phyloP scores from a whole-genome alignment of 2,888 invertebrate species.

The Luffia ferchaultella region DNA sequence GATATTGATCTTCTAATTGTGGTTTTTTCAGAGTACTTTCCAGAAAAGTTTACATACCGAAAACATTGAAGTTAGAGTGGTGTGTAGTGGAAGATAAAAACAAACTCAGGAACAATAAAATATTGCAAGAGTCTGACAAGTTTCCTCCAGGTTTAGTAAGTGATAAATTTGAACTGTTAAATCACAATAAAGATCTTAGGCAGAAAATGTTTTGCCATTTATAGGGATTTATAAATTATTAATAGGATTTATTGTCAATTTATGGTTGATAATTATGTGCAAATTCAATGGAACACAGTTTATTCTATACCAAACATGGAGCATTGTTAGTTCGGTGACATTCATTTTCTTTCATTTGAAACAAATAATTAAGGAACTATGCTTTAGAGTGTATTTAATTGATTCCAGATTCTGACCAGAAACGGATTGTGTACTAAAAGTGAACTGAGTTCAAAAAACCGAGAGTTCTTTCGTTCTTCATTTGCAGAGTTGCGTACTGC shows the following conservation, averaged over 20 bases:
- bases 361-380: no score
- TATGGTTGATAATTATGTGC: no score
- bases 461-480: neutral
- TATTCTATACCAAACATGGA: no score
- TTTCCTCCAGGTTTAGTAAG: constrained; percentile 26
- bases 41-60: constrained; percentile 29
- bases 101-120: constrained; percentile 15
- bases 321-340: no score
- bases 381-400: no score
- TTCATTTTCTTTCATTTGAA: no score
- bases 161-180: no score
- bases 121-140: constrained; percentile 19
- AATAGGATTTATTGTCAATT: no score
- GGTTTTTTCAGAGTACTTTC: constrained; percentile 18
- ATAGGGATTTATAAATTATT: neutral
- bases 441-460: constrained; percentile 6
- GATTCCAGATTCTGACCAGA: constrained; percentile 23
- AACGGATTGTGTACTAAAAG: constrained; percentile 18
- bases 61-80: constrained; percentile 30
- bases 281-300: no score
- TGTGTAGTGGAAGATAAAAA: constrained; percentile 22
- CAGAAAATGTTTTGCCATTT: neutral
- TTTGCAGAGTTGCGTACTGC: neutral
- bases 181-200: no score
- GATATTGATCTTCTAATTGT: no score